A percentile compares a stretch with the other conserved stretches of the same genome.
phyloP scores from a whole-genome alignment of 2,888 invertebrate genomes.

The Hanleya hanleyi region DNA sequence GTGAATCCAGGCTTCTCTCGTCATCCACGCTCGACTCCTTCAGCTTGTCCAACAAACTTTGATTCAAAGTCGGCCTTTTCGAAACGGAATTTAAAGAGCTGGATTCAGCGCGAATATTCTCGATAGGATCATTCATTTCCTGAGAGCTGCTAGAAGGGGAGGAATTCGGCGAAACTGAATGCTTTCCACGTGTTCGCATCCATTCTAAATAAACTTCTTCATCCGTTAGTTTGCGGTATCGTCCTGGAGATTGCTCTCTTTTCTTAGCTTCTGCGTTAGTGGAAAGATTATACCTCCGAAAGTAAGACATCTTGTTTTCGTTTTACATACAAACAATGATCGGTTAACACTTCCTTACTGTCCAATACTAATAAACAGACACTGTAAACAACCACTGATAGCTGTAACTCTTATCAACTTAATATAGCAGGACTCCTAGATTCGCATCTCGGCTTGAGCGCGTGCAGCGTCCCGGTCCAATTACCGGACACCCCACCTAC shows the following conservation, averaged over 20 bases:
- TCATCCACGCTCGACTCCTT: conserved; percentile 2
- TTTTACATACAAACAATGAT: no score
- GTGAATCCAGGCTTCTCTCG: background rate
- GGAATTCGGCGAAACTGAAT: background rate
- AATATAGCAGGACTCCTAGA: no score
- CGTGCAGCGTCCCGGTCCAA: no score
- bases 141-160: background rate
- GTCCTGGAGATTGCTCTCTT: conserved; percentile 20
- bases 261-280: background rate
- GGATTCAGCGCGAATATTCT: background rate
- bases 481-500: no score
- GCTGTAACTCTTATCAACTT: no score
- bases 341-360: no score
- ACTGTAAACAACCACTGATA: no score
- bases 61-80: background rate
- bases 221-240: conserved; percentile 27
- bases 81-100: background rate
- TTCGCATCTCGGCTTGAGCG: no score
- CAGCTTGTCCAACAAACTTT: background rate
- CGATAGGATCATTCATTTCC: background rate
- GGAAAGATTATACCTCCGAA: background rate
- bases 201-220: conserved; percentile 11
- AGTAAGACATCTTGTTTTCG: background rate
- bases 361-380: no score
- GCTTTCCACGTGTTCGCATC: background rate